Base-by-base conservation (phyloP, 1,140 invertebrate species). In the Drosophila tani region DNA sequence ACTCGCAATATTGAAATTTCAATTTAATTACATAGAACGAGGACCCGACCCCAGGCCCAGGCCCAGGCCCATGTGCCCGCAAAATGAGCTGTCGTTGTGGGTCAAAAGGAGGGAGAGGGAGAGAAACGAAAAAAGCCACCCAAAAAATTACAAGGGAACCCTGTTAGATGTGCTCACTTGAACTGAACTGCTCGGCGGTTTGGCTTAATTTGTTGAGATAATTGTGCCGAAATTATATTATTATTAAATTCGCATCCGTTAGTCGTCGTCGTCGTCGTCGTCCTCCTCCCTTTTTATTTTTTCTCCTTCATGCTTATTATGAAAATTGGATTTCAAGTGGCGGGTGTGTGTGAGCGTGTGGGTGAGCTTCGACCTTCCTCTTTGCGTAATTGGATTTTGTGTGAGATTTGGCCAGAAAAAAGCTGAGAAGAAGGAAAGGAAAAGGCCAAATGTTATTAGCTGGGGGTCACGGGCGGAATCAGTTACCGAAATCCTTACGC, bases 151-250 rank as follows among this genome's bases (percentile, higher is more conserved):
- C 53, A 50, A 70, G 43, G 27, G 35, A 40, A 24, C 49, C 49
- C 49, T 68, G 64, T 65, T 79, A 65, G 67, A 79, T 80, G 55
- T 66, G 67, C 60, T 73, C 78, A 84, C 64, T 70, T 77, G 57
- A 80, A 79, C 80, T 64, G 68, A 80, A 79, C 75, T 56, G 81
- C 77, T 66, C 77, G 71, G 81, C 64, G 86, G 81, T 79, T 90
- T 82, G 83, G 86, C 85, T 85, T 85, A 90, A 90, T 91, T 90
- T 90, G 85, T 85, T 85, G 79, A 90, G 85, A 85, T 90, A 90
- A 90, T 90, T 90, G 85, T 90, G 68, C 75, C 63, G 64, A 85
- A 90, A 90, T 90, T 90, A 81, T 88, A 90, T 87, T 90, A 88
- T 85, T 90, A 90, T 91, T 79, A 90, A 90, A 90, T 85, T 84